These are phyloP conservation scores for Pelodytes ibericus DNA, from an alignment of 2,797 vertebrate species.

Conservation along the genomic window DNA sequence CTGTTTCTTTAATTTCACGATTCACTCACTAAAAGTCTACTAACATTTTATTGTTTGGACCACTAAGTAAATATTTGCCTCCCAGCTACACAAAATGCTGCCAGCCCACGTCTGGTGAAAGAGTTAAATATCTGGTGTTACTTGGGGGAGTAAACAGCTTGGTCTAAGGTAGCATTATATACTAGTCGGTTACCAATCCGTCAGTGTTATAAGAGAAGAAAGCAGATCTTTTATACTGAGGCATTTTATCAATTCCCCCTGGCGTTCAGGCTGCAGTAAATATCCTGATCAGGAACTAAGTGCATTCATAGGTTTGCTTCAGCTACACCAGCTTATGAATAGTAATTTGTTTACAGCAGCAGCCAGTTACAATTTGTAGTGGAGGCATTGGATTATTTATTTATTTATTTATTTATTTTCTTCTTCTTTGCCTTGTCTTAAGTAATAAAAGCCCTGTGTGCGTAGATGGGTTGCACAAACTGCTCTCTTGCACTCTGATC, in stretches of 20 bases:
- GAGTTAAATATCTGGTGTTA: slow-evolving; percentile 53
- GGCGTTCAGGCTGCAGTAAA: slow-evolving; percentile 51
- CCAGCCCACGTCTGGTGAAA: slow-evolving; percentile 17
- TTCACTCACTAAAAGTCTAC: neutral
- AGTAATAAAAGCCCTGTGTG: slow-evolving; percentile 53
- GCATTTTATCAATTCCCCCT: slow-evolving; percentile 58
- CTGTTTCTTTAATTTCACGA: neutral
- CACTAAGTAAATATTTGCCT: neutral
- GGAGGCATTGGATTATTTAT: slow-evolving; percentile 37
- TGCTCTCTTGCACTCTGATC: slow-evolving; percentile 3
- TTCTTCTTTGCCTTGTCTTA: slow-evolving; percentile 49
- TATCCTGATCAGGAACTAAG: slow-evolving; percentile 46
- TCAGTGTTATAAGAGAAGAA: slow-evolving; percentile 56
- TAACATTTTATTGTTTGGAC: neutral
- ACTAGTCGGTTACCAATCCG: slow-evolving; percentile 49
- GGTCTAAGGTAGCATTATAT: slow-evolving; percentile 52
- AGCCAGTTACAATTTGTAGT: slow-evolving; percentile 51
- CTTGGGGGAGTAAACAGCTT: slow-evolving; percentile 48
- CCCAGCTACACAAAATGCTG: slow-evolving; percentile 23
- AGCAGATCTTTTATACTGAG: slow-evolving; percentile 55
- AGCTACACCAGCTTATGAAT: slow-evolving; percentile 56
- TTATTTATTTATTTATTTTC: slow-evolving; percentile 13
- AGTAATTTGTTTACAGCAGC: slow-evolving; percentile 56
- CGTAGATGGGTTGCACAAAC: slow-evolving; percentile 18
- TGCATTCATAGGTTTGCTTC: slow-evolving; percentile 51